Evolutionary conservation across 2,113 vertebrate genomes (phyloP).

Genomic region (Cottus gobio): DNA sequence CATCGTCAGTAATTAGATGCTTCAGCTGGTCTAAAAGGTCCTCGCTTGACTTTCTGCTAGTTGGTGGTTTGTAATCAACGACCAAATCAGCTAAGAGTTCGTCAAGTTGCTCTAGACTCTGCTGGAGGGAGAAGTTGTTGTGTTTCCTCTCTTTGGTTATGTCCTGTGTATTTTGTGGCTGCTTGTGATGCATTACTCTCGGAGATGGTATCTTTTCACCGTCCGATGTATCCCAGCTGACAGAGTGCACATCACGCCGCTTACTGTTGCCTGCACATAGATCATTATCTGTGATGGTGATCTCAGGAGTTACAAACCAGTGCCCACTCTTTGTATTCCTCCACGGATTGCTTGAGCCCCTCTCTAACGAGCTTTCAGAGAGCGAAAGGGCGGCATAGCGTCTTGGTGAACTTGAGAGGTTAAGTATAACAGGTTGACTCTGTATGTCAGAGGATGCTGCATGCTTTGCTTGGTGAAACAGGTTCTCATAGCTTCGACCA

Average conservation of each 20-base stretch:
- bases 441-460: constrained; percentile 84
- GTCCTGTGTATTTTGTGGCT: constrained; percentile 56
- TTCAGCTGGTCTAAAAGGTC: constrained; percentile 89
- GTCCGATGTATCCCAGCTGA: constrained; percentile 85
- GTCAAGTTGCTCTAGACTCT: constrained; percentile 95
- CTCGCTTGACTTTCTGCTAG: constrained; percentile 78
- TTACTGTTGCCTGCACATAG: constrained; percentile 83
- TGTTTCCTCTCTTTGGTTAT: constrained; percentile 78
- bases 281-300: constrained; percentile 98
- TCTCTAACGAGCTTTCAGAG: constrained; percentile 92
- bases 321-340: constrained; percentile 80
- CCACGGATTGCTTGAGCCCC: constrained; percentile 80
- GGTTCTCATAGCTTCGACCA: constrained; percentile 94
- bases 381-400: constrained; percentile 94
- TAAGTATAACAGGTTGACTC: constrained; percentile 90
- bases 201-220: constrained; percentile 67
- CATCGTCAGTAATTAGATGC: constrained; percentile 84
- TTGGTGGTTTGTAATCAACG: constrained; percentile 91
- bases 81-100: constrained; percentile 95
- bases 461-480: constrained; percentile 86
- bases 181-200: constrained; percentile 59
- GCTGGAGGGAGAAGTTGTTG: constrained; percentile 87
- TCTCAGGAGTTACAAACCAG: constrained; percentile 96
- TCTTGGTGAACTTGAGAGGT: constrained; percentile 94
- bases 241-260: constrained; percentile 81